Evolutionary conservation across 2,797 vertebrate species (phyloP).

Genomic region (Chelidonichthys spinosus): DNA sequence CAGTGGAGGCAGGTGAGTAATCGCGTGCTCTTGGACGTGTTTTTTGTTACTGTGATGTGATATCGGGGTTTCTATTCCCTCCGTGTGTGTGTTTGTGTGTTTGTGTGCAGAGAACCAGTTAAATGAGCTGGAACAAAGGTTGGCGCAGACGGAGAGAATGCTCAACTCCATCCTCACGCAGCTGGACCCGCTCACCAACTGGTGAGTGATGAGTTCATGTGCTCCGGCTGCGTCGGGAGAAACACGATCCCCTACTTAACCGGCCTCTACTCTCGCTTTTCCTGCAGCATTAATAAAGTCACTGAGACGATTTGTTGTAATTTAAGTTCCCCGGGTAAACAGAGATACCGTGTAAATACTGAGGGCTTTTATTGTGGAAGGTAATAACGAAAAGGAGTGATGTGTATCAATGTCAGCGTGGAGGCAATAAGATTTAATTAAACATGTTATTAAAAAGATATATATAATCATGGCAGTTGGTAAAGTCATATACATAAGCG

Average conservation of each 20-base stretch:
- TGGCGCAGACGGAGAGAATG: conserved; percentile 92
- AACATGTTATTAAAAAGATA: no score
- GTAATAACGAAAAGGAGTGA: no score
- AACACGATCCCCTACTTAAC: neutral
- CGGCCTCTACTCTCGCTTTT: no score
- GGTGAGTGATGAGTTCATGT: conserved; percentile 77
- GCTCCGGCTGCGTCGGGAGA: conserved; percentile 9
- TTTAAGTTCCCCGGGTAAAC: no score
- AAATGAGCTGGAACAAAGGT: conserved; percentile 89
- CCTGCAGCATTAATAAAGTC: no score
- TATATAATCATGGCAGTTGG: no score
- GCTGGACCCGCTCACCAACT: conserved; percentile 92
- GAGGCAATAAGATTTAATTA: no score
- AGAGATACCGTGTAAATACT: no score
- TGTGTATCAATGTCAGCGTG: no score
- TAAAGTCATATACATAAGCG: no score
- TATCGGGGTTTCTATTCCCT: neutral
- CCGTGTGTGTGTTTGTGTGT: neutral
- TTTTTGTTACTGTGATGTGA: conserved; percentile 29
- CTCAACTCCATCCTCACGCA: conserved; percentile 92
- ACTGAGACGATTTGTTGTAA: no score
- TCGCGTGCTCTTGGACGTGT: neutral
- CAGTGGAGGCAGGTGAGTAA: conserved; percentile 87
- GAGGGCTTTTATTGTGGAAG: no score
- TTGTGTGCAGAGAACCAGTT: conserved; percentile 87